Conservation (phyloP, 1,140 invertebrate species). For the Drosophila virilis region DNA sequence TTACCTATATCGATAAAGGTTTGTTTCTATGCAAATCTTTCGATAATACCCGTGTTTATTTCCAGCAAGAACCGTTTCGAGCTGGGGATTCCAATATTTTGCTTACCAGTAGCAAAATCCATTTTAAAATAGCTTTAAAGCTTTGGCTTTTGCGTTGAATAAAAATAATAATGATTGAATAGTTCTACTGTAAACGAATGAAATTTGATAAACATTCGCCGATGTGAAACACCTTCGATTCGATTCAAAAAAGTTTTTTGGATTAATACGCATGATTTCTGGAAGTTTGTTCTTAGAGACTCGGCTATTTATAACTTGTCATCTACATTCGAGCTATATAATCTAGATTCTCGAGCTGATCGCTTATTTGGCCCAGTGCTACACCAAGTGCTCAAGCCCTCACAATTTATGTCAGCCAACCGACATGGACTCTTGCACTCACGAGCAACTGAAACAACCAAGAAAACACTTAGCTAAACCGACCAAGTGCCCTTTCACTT, state of each 20-base stretch:
- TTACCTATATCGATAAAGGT: background rate
- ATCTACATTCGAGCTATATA: background rate
- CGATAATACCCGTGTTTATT: background rate
- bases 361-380: slow-evolving; percentile 37
- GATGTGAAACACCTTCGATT: too few species aligned
- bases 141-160: too few species aligned
- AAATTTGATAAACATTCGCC: too few species aligned
- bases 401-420: slow-evolving; percentile 50
- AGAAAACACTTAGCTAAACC: slow-evolving; percentile 44
- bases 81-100: too few species aligned
- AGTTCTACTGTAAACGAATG: too few species aligned
- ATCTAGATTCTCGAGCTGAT: slow-evolving; percentile 36
- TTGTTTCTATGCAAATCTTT: background rate
- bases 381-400: slow-evolving; percentile 37
- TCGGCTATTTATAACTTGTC: slow-evolving; percentile 19
- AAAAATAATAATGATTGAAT: too few species aligned
- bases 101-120: too few species aligned
- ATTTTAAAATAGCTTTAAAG: too few species aligned
- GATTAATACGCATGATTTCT: too few species aligned
- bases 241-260: too few species aligned
- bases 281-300: background rate
- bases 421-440: slow-evolving; percentile 29
- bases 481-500: background rate
- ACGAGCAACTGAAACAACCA: slow-evolving; percentile 3
- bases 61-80: too few species aligned